phyloP scores from a whole-genome alignment of 2,113 vertebrate genomes.

The Gymnocephalus cernua region DNA sequence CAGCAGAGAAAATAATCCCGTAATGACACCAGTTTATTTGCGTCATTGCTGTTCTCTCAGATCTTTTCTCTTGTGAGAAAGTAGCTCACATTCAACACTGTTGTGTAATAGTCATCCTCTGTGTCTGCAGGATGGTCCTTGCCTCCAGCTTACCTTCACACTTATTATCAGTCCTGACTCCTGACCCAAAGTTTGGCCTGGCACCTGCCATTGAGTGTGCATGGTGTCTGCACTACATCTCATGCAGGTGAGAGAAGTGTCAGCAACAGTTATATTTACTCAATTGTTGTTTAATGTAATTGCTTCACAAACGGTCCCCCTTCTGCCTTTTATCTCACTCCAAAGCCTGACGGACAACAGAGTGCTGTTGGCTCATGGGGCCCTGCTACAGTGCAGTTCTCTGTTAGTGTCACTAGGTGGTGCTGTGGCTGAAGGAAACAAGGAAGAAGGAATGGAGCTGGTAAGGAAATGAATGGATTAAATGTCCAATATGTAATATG shows the following conservation, averaged over 20 bases:
- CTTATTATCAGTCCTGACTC: constrained; percentile 86
- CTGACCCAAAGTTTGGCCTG: constrained; percentile 82
- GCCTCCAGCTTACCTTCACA: constrained; percentile 85
- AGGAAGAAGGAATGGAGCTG: constrained; percentile 88
- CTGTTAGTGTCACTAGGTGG: constrained; percentile 87
- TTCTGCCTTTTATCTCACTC: constrained; percentile 40
- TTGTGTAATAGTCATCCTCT: not conserved
- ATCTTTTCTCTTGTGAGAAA: not conserved
- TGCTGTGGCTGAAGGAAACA: constrained; percentile 75
- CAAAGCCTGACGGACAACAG: constrained; percentile 80
- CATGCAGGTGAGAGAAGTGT: constrained; percentile 86
- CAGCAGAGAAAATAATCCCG: constrained; percentile 87
- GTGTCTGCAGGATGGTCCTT: constrained; percentile 84
- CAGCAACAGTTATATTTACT: not conserved
- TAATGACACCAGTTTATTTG: constrained; percentile 60
- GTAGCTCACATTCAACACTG: not conserved
- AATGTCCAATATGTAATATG: not conserved
- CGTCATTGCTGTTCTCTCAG: not conserved
- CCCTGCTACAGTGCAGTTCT: constrained; percentile 82
- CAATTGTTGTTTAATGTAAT: not conserved
- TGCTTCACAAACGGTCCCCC: not conserved
- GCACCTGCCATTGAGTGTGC: constrained; percentile 91
- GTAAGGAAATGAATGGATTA: constrained; percentile 76
- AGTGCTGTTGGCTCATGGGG: constrained; percentile 81
- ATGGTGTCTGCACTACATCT: constrained; percentile 96